Evolutionary conservation across 1,140 invertebrate species (phyloP).

Genomic region (Ephestia elutella): DNA sequence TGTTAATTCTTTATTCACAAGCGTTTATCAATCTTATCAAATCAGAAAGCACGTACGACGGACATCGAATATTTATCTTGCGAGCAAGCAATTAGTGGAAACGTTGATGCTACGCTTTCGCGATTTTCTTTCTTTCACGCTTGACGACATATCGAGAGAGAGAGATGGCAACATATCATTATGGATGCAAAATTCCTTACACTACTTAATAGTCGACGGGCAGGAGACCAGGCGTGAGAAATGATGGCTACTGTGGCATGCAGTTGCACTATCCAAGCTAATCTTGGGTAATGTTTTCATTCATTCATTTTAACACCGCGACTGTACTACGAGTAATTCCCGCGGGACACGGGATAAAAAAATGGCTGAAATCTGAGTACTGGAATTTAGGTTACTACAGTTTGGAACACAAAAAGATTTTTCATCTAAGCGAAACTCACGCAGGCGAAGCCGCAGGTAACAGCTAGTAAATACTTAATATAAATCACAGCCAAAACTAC

Average conservation of each 20-base stretch:
- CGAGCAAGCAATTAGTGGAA: slow-evolving; percentile 7
- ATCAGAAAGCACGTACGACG: not conserved
- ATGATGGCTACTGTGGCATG: slow-evolving; percentile 24
- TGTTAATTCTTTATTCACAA: too few relatives aligned
- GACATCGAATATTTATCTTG: slow-evolving; percentile 7
- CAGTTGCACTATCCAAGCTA: slow-evolving; percentile 25
- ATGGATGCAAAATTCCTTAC: slow-evolving; percentile 43
- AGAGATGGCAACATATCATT: slow-evolving; percentile 27
- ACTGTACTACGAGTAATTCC: too few relatives aligned
- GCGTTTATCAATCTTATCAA: not conserved
- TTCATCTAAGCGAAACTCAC: too few relatives aligned
- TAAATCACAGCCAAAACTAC: too few relatives aligned
- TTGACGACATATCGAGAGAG: slow-evolving; percentile 11
- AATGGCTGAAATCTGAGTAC: too few relatives aligned
- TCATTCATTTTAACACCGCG: not conserved
- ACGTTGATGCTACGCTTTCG: slow-evolving; percentile 27
- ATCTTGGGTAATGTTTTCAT: not conserved
- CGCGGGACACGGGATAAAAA: too few relatives aligned
- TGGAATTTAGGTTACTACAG: too few relatives aligned
- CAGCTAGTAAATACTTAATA: too few relatives aligned
- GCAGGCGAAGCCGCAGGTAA: too few relatives aligned
- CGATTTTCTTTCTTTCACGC: slow-evolving; percentile 26
- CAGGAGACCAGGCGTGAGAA: slow-evolving; percentile 45
- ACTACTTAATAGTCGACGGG: slow-evolving; percentile 47
- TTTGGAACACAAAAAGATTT: too few relatives aligned